Percentiles rank a stretch among this genome's conserved stretches.
Conservation (phyloP, 2,888 invertebrate species). For the Aphidoletes aphidimyza region DNA sequence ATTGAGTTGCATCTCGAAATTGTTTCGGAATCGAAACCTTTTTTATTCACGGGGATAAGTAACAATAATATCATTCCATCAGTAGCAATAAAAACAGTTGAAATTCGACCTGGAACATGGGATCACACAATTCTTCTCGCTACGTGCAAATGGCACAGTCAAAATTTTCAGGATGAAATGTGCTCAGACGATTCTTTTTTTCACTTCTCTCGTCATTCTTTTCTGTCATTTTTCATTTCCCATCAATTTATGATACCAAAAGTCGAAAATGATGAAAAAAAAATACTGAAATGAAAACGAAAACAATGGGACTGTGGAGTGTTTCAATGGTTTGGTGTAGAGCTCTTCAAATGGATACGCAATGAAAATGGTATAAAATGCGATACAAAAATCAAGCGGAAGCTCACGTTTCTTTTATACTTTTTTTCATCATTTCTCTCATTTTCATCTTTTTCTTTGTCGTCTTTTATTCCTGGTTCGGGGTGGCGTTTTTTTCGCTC, state of each 20-base stretch:
- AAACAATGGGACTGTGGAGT: background rate
- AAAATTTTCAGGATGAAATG: slow-evolving; percentile 1
- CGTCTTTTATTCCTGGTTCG: no score
- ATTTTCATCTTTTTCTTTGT: no score
- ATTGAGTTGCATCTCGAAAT: background rate
- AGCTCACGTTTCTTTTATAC: background rate
- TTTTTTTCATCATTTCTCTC: no score
- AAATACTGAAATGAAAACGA: no score
- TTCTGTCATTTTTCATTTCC: background rate
- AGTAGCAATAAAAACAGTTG: background rate
- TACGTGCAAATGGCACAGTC: slow-evolving; percentile 5
- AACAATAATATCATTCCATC: background rate
- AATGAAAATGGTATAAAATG: slow-evolving; percentile 10
- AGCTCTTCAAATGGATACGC: background rate
- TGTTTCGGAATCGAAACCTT: slow-evolving; percentile 7
- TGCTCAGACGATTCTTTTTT: background rate
- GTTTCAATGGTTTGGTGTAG: no score
- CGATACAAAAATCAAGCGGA: slow-evolving; percentile 3
- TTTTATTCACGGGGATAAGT: no score
- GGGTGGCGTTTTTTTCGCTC: background rate
- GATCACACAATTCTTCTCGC: background rate
- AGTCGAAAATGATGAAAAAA: no score
- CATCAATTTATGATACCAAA: no score
- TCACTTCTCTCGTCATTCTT: background rate
- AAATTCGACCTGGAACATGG: no score